Evolutionary conservation across 2,797 vertebrate species (phyloP).

Genomic region (Falco novaeseelandiae): DNA sequence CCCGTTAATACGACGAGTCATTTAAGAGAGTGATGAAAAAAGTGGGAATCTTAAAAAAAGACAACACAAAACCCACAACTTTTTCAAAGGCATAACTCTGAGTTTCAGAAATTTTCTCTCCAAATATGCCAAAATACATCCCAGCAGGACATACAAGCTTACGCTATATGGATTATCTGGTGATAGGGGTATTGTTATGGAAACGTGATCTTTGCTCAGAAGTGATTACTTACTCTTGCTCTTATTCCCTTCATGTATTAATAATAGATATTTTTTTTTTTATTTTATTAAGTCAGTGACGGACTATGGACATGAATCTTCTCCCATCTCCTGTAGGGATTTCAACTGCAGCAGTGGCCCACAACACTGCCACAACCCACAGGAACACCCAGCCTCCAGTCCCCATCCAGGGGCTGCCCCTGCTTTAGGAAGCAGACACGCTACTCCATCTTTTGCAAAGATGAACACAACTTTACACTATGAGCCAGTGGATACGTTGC

Average conservation of each 20-base stretch:
- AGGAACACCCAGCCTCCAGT: not conserved
- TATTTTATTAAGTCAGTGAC: not conserved
- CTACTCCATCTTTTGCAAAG: not conserved
- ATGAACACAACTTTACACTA: not conserved
- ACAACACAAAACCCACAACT: not conserved
- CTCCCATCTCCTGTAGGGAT: not conserved
- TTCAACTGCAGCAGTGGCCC: not conserved
- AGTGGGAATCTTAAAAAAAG: not conserved
- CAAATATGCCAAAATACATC: constrained; percentile 29
- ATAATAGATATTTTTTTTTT: not conserved
- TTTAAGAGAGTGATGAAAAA: constrained; percentile 30
- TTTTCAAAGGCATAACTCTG: constrained; percentile 30
- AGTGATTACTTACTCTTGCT: not conserved
- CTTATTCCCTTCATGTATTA: not conserved
- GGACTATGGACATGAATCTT: not conserved
- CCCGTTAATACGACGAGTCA: not conserved
- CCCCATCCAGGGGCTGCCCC: no score
- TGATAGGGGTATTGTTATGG: constrained; percentile 51
- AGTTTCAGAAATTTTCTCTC: constrained; percentile 6
- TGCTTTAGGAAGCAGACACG: not conserved
- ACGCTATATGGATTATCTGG: constrained; percentile 11
- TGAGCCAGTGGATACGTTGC: not conserved
- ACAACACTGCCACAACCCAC: not conserved
- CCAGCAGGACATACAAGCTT: constrained; percentile 35
- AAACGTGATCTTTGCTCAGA: constrained; percentile 42